These are phyloP conservation scores for Mus pahari DNA, from an alignment of 2,113 vertebrate genomes.

Conservation along the genomic window DNA sequence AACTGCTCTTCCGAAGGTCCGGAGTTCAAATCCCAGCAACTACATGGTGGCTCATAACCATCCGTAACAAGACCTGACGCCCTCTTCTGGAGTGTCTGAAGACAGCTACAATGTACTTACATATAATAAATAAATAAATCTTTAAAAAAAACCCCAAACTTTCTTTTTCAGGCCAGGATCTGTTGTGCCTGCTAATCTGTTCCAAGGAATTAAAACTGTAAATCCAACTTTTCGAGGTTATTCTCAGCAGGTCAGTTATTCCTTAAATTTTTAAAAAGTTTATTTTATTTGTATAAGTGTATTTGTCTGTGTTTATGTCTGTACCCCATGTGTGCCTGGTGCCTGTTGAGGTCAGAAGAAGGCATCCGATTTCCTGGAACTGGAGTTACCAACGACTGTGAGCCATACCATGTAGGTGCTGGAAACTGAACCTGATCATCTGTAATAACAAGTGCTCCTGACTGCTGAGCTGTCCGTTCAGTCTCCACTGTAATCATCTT, in stretches of 20 bases:
- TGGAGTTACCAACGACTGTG: background rate
- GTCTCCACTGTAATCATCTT: background rate
- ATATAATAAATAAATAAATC: too few species aligned
- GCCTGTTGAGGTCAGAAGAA: background rate
- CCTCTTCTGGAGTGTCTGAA: too few species aligned
- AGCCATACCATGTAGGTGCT: background rate
- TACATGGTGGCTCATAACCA: too few species aligned
- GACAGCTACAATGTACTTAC: too few species aligned
- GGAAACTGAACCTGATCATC: background rate
- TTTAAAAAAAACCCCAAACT: too few species aligned
- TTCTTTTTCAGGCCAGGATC: conserved; percentile 92
- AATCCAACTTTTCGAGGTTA: conserved; percentile 98
- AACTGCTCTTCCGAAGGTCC: too few species aligned
- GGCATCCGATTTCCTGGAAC: background rate
- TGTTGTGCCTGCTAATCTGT: conserved; percentile 96
- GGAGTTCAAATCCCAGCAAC: too few species aligned
- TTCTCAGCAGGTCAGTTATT: conserved; percentile 94
- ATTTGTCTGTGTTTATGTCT: background rate
- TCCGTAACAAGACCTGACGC: too few species aligned
- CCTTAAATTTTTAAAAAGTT: background rate
- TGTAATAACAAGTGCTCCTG: too few species aligned
- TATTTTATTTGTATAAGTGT: background rate
- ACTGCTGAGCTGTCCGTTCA: background rate
- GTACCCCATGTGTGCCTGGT: too few species aligned
- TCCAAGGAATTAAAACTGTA: conserved; percentile 98